A percentile compares a stretch with the other conserved stretches of the same genome.
Evolutionary conservation across 2,113 vertebrate genomes (phyloP).

Genomic region (Burhinus bistriatus): DNA sequence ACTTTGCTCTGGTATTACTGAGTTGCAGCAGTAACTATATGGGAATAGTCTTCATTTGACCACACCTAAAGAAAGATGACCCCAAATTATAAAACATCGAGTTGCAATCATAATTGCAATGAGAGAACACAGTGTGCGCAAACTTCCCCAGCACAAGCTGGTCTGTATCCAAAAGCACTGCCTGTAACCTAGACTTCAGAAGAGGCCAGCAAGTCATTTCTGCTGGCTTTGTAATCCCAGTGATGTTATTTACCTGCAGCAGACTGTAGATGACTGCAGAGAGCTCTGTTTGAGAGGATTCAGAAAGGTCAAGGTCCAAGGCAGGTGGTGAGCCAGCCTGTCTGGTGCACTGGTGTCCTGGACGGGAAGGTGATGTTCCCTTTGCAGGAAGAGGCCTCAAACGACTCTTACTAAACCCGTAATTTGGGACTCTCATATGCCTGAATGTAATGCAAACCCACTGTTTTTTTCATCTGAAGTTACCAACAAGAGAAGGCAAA

Average conservation of each 20-base stretch:
- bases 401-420: background rate
- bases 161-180: background rate
- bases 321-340: background rate
- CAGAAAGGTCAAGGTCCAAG: background rate
- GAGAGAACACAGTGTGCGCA: background rate
- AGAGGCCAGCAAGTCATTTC: background rate
- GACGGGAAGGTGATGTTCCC: background rate
- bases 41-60: background rate
- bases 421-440: background rate
- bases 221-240: background rate
- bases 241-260: background rate
- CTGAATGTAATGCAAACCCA: background rate
- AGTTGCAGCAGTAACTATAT: background rate
- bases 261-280: background rate
- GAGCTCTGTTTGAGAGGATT: background rate
- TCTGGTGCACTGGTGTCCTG: background rate
- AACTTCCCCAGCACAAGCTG: background rate
- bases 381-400: background rate
- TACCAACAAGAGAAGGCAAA: background rate
- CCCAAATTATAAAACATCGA: background rate
- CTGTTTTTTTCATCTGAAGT: background rate
- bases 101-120: background rate
- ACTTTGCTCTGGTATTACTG: background rate
- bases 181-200: background rate
- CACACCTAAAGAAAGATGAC: background rate